Conservation (phyloP, 2,888 invertebrate species). For the Stenolophus ochropezus region DNA sequence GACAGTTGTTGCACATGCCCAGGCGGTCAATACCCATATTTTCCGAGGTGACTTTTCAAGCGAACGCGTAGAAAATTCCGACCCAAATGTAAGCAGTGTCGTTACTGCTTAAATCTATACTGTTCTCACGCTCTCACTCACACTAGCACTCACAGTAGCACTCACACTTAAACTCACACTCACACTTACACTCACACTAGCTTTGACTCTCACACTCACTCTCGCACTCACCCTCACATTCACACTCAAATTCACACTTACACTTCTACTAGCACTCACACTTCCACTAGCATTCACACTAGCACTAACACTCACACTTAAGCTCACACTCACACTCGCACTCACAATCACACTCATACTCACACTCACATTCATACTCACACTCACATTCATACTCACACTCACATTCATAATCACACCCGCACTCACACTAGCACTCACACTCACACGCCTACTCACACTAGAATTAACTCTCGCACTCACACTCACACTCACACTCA, state of each 20-base stretch:
- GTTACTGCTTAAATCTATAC: no score
- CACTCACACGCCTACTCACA: slow-evolving; percentile 57
- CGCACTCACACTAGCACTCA: slow-evolving; percentile 47
- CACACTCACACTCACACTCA: slow-evolving; percentile 58
- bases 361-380: slow-evolving; percentile 55
- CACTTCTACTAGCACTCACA: slow-evolving; percentile 56
- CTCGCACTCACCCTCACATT: slow-evolving; percentile 57
- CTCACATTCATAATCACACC: neutral
- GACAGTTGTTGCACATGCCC: no score
- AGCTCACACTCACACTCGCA: slow-evolving; percentile 3
- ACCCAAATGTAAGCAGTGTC: no score
- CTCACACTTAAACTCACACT: slow-evolving; percentile 59
- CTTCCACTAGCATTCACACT: slow-evolving; percentile 55
- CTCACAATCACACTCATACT: slow-evolving; percentile 54
- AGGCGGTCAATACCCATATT: no score
- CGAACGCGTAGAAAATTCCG: no score
- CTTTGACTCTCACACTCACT: slow-evolving; percentile 59
- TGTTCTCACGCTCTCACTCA: slow-evolving; percentile 53
- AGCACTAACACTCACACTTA: slow-evolving; percentile 1
- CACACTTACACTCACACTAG: slow-evolving; percentile 57
- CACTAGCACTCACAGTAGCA: slow-evolving; percentile 57
- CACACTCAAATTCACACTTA: slow-evolving; percentile 57
- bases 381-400: slow-evolving; percentile 56
- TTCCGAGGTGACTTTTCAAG: no score
- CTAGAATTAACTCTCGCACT: slow-evolving; percentile 56